Percentiles rank a stretch among this genome's conserved stretches.
Evolutionary conservation across 1,140 invertebrate genomes (phyloP).

Genomic region (Stegodyphus mimosarum): DNA sequence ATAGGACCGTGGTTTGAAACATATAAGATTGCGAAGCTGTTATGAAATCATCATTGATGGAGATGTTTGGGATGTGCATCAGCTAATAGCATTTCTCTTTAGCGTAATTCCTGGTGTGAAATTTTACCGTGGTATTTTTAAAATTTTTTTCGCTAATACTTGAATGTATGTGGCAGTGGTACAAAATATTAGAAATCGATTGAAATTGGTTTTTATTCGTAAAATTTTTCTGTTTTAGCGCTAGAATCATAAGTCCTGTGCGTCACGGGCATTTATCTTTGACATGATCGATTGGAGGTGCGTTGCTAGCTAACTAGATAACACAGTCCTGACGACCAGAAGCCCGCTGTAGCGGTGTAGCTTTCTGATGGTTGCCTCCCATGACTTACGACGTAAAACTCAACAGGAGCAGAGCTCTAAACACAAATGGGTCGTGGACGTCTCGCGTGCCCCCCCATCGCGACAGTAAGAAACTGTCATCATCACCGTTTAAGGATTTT

Average conservation of each 20-base stretch:
- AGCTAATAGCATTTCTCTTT: too few species aligned
- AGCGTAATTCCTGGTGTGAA: too few species aligned
- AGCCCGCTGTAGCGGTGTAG: not conserved
- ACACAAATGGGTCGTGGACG: slow-evolving; percentile 33
- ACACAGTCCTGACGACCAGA: slow-evolving; percentile 44
- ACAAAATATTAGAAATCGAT: slow-evolving; percentile 6
- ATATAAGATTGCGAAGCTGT: too few species aligned
- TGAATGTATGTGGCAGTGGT: too few species aligned
- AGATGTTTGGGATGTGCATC: too few species aligned
- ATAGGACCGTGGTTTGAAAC: too few species aligned
- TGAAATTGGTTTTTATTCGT: slow-evolving; percentile 1
- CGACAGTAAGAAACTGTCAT: slow-evolving; percentile 33
- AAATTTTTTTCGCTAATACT: too few species aligned
- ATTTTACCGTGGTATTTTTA: too few species aligned
- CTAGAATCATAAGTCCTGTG: slow-evolving; percentile 25
- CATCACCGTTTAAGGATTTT: slow-evolving; percentile 42
- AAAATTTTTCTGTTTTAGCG: not conserved
- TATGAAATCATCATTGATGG: too few species aligned
- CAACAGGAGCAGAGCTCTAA: slow-evolving; percentile 6
- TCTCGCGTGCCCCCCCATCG: slow-evolving; percentile 5
- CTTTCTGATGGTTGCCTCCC: slow-evolving; percentile 12
- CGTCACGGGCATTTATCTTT: slow-evolving; percentile 55
- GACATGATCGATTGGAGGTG: slow-evolving; percentile 48
- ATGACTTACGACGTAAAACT: slow-evolving; percentile 53
- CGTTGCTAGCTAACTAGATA: slow-evolving; percentile 58